Percentiles rank a stretch among this genome's conserved stretches.
Conservation (phyloP, 2,797 vertebrate species). For the Malacoraja senta region DNA sequence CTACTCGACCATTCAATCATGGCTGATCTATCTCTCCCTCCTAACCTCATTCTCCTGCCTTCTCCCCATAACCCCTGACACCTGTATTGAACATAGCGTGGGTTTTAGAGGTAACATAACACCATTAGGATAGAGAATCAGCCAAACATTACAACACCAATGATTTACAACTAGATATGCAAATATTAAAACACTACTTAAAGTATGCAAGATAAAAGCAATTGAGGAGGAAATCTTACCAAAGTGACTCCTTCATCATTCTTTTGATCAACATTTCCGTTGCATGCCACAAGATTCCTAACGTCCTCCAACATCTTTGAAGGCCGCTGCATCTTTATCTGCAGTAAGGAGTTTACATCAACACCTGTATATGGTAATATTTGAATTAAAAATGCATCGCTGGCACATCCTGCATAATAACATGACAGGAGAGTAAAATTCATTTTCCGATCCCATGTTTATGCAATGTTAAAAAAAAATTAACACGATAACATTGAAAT, state of each 20-base stretch:
- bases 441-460: neutral
- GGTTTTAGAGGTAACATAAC: too few relatives aligned
- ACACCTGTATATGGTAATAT: conserved; percentile 59
- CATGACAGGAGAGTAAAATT: neutral
- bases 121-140: too few relatives aligned
- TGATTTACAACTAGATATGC: neutral
- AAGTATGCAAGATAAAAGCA: neutral
- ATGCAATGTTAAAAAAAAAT: neutral
- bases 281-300: conserved; percentile 66
- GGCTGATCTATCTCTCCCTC: too few relatives aligned
- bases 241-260: conserved; percentile 81
- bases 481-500: neutral
- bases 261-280: conserved; percentile 68
- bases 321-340: conserved; percentile 75
- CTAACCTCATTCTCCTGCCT: too few relatives aligned
- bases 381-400: neutral
- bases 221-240: conserved; percentile 58
- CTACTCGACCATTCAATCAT: too few relatives aligned
- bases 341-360: conserved; percentile 67
- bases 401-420: neutral
- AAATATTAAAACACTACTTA: neutral
- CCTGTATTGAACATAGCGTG: too few relatives aligned
- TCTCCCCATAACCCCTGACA: too few relatives aligned
- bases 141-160: neutral
- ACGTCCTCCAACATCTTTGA: conserved; percentile 78